Base-by-base conservation (phyloP, 2,113 vertebrate species). In the Sminthopsis crassicaudata region DNA sequence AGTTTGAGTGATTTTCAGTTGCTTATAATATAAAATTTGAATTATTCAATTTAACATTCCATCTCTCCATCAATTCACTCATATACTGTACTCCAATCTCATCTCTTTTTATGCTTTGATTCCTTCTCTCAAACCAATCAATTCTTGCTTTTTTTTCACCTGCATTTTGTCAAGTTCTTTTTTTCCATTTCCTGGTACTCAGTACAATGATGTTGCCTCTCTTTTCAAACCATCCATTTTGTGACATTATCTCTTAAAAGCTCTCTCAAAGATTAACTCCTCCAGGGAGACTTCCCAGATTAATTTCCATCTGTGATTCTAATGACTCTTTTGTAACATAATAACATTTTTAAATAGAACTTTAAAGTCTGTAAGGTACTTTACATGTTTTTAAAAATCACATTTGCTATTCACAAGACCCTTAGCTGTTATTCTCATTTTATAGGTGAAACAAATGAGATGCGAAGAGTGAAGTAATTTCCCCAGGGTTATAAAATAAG, bases 221-320 rank as follows among this genome's bases (percentile, higher is more conserved):
- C 50, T 53, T 92, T 93, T 96, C 91, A 92, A 52, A 8, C 89
- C 94, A 27, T 50, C 50, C 14, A 52, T 36, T 51, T n/a, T 30
- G 25, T 91, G 90, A 91, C 60, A 23, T 24, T 52, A 23, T 42
- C 93, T 8, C 88, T 55, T n/a, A 96, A 94, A 27, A 25, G 46
- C 1, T 88, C 14, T 52, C 52, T 53, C 76, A 26, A 89, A 67
- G 27, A 26, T 76, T 42, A 8, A 89, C 51, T 42, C 89, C 22
- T 5, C 91, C 91, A 90, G 91, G 27, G 53, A 93, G 25, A 19
- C 22, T 89, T 92, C 53, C 92, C 42, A 93, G 50, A 91, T 51
- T 88, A 94, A 23, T 3, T 53, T 25, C 23, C 23, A 25, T 22
- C 23, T 7, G 6, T 55, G 22, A 25, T 4, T 25, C 24, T 55